A percentile compares a stretch with the other conserved stretches of the same genome.
Evolutionary conservation across 2,888 invertebrate genomes (phyloP).

Genomic region (Tricholauxania praeusta): DNA sequence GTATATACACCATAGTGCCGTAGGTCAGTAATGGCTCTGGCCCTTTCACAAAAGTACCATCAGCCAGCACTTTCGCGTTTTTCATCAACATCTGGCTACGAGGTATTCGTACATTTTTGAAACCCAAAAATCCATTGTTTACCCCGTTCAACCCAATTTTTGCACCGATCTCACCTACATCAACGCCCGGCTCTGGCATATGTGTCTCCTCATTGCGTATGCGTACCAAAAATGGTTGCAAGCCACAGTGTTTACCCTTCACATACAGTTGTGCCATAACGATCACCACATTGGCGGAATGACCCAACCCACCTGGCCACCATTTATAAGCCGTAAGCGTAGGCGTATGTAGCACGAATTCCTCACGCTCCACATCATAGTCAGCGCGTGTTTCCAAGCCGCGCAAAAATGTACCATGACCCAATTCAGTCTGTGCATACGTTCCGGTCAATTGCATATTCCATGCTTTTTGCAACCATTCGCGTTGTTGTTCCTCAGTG

Average conservation of each 20-base stretch:
- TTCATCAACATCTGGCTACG: conserved; percentile 92
- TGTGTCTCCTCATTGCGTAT: conserved; percentile 89
- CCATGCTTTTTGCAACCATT: conserved; percentile 88
- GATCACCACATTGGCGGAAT: conserved; percentile 90
- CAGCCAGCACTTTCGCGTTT: conserved; percentile 89
- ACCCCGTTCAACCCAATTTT: conserved; percentile 91
- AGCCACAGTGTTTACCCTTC: conserved; percentile 83
- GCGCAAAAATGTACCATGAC: conserved; percentile 93
- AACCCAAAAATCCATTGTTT: conserved; percentile 93
- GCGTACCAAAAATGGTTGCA: conserved; percentile 94
- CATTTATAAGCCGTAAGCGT: conserved; percentile 91
- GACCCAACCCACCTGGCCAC: conserved; percentile 98
- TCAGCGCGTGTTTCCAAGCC: conserved; percentile 92
- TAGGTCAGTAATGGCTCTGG: conserved; percentile 85
- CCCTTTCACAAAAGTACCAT: conserved; percentile 87
- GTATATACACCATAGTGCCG: conserved; percentile 89
- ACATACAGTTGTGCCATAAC: conserved; percentile 92
- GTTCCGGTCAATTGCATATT: conserved; percentile 87
- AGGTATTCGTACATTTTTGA: conserved; percentile 88
- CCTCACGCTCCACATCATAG: conserved; percentile 82
- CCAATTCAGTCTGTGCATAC: conserved; percentile 96
- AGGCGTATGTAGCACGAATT: conserved; percentile 90
- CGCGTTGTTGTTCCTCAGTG: conserved; percentile 84
- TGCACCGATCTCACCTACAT: conserved; percentile 93
- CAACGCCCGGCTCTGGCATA: conserved; percentile 85